phyloP scores from a whole-genome alignment of 2,113 vertebrate species.

The Forbesichthys papilliferus region DNA sequence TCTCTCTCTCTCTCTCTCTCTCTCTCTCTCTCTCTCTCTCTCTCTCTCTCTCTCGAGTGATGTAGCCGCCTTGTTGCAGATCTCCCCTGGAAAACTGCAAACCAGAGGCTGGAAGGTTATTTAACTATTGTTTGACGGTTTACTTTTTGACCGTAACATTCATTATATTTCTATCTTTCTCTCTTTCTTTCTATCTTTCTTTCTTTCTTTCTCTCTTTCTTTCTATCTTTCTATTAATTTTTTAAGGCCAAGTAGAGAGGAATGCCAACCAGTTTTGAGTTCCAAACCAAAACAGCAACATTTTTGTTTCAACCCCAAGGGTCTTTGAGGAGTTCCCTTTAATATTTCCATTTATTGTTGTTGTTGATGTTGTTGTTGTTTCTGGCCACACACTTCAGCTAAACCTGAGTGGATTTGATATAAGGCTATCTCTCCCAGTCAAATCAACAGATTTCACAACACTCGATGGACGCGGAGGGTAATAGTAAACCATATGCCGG shows the following conservation, averaged over 20 bases:
- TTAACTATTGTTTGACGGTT: slow-evolving; percentile 38
- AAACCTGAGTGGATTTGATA: slow-evolving; percentile 26
- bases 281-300: not conserved
- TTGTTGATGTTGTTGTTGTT: slow-evolving; percentile 10
- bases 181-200: not conserved
- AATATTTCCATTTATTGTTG: not conserved
- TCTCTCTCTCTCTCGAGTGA: slow-evolving; percentile 35
- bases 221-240: not conserved
- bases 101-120: slow-evolving; percentile 39
- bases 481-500: slow-evolving; percentile 71
- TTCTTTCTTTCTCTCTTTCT: not conserved
- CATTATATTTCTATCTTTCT: slow-evolving; percentile 5
- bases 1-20: too few relatives aligned
- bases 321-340: too few relatives aligned
- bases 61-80: slow-evolving; percentile 48
- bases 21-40: not conserved
- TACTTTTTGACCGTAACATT: not conserved
- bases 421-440: slow-evolving; percentile 17
- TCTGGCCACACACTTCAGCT: slow-evolving; percentile 38
- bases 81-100: slow-evolving; percentile 35
- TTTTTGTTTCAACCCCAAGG: too few relatives aligned
- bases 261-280: too few relatives aligned
- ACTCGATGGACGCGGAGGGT: slow-evolving; percentile 58
- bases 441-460: slow-evolving; percentile 62
- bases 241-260: too few relatives aligned